Conservation (phyloP, 1,140 invertebrate species). For the Eubasilissa regina region DNA sequence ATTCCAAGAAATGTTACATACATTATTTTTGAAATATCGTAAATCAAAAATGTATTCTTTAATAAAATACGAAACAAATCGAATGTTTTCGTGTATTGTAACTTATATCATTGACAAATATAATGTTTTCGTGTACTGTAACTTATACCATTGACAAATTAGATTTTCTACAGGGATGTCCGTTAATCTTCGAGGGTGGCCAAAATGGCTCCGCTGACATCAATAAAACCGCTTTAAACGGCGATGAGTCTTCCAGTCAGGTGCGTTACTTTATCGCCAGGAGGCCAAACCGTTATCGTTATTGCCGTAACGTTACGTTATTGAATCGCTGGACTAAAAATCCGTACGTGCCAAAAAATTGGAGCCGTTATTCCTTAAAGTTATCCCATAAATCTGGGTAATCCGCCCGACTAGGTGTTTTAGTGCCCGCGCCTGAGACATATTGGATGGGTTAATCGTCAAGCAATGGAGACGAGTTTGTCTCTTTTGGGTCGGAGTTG, state of each 20-base stretch:
- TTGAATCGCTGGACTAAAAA: conserved; percentile 54
- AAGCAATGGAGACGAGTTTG: conserved; percentile 40
- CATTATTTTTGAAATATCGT: too few species aligned
- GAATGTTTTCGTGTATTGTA: too few species aligned
- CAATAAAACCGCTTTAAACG: conserved; percentile 57
- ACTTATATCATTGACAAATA: too few species aligned
- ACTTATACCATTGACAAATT: too few species aligned
- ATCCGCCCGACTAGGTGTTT: conserved; percentile 20
- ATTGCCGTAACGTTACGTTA: conserved; percentile 46
- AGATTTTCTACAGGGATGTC: background rate
- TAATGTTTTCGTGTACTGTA: too few species aligned
- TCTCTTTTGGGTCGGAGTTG: conserved; percentile 28
- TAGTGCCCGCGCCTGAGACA: conserved; percentile 27
- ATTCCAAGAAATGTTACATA: too few species aligned
- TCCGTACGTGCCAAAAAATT: conserved; percentile 57
- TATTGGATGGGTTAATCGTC: conserved; percentile 39
- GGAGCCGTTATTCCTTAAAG: conserved; percentile 44
- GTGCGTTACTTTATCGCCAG: conserved; percentile 57
- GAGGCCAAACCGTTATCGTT: conserved; percentile 44
- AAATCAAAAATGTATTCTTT: too few species aligned
- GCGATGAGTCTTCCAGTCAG: conserved; percentile 57
- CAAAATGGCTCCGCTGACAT: conserved; percentile 54
- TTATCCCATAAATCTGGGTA: conserved; percentile 46
- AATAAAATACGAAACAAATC: too few species aligned
- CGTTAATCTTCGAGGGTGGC: conserved; percentile 29